Evolutionary conservation across 2,888 invertebrate species (phyloP).

Genomic region (Microchrysa polita): DNA sequence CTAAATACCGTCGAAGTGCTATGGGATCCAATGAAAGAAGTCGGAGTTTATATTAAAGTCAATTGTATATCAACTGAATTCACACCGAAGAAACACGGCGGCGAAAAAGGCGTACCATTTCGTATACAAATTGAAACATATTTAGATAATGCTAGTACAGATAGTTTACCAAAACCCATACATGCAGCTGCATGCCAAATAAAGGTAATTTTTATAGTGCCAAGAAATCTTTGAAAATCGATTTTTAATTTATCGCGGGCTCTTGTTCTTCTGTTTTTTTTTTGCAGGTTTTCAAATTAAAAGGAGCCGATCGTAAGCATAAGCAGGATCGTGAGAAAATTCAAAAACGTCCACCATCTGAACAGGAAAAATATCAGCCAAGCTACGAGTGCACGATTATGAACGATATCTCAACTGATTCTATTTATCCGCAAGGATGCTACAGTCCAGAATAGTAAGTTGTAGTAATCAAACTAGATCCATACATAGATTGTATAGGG

Average conservation of each 20-base stretch:
- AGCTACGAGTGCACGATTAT: conserved; percentile 96
- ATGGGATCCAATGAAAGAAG: conserved; percentile 97
- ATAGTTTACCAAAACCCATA: conserved; percentile 69
- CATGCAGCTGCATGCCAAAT: conserved; percentile 97
- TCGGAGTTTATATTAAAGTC: conserved; percentile 93
- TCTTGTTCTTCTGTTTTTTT: conserved; percentile 29
- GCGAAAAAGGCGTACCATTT: conserved; percentile 97
- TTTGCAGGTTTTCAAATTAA: conserved; percentile 80
- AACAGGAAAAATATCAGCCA: conserved; percentile 93
- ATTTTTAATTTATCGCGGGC: too few species aligned
- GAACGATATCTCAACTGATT: conserved; percentile 76
- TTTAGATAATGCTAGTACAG: conserved; percentile 58
- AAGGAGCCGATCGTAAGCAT: conserved; percentile 96
- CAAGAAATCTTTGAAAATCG: not conserved
- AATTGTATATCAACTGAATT: conserved; percentile 98
- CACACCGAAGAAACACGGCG: conserved; percentile 97
- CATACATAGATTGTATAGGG: too few species aligned
- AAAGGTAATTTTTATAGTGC: conserved; percentile 70
- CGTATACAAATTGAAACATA: conserved; percentile 93
- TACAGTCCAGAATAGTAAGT: conserved; percentile 65
- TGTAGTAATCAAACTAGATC: too few species aligned
- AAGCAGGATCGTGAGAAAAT: conserved; percentile 97
- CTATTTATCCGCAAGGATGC: conserved; percentile 58
- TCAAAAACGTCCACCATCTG: conserved; percentile 80
- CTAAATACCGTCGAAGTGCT: conserved; percentile 87